A percentile compares a stretch with the other conserved stretches of the same genome.
Evolutionary conservation across 2,797 vertebrate species (phyloP).

Genomic region (Geotrypetes seraphini): DNA sequence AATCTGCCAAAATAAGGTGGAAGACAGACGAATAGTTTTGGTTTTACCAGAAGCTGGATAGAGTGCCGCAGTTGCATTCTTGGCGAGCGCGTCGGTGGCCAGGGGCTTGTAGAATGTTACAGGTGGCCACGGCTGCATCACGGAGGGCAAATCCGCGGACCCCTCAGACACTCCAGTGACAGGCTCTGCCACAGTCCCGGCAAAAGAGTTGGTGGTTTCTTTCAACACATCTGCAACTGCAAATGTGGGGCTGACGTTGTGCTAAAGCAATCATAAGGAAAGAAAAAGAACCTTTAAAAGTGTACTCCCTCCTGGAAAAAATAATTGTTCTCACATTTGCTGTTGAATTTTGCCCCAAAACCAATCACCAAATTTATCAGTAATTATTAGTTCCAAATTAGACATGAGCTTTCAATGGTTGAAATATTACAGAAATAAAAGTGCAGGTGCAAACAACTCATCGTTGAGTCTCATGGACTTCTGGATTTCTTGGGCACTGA

Average conservation of each 20-base stretch:
- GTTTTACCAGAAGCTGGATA: conserved; percentile 35
- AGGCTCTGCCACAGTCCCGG: conserved; percentile 28
- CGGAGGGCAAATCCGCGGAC: conserved; percentile 54
- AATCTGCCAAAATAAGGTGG: conserved; percentile 14
- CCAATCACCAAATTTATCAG: too few relatives aligned
- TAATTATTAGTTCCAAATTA: too few relatives aligned
- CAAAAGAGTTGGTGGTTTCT: conserved; percentile 13
- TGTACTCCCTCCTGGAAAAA: too few relatives aligned
- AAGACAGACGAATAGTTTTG: conserved; percentile 7
- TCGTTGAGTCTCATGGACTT: too few relatives aligned
- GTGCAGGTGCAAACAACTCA: too few relatives aligned
- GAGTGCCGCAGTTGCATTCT: conserved; percentile 19
- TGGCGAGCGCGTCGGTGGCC: conserved; percentile 22
- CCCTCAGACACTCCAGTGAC: conserved; percentile 58
- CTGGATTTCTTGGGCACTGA: too few relatives aligned
- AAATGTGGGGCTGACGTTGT: conserved; percentile 35
- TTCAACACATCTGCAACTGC: conserved; percentile 30
- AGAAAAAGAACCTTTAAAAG: too few relatives aligned
- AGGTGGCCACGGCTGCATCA: conserved; percentile 52
- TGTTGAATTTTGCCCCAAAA: too few relatives aligned
- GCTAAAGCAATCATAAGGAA: conserved; percentile 51
- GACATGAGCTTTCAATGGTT: too few relatives aligned
- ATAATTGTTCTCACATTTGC: too few relatives aligned
- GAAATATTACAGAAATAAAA: too few relatives aligned
- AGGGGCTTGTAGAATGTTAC: conserved; percentile 43